These are phyloP conservation scores for Polydrusus tereticollis DNA, from an alignment of 2,888 invertebrate genomes.

Conservation along the genomic window DNA sequence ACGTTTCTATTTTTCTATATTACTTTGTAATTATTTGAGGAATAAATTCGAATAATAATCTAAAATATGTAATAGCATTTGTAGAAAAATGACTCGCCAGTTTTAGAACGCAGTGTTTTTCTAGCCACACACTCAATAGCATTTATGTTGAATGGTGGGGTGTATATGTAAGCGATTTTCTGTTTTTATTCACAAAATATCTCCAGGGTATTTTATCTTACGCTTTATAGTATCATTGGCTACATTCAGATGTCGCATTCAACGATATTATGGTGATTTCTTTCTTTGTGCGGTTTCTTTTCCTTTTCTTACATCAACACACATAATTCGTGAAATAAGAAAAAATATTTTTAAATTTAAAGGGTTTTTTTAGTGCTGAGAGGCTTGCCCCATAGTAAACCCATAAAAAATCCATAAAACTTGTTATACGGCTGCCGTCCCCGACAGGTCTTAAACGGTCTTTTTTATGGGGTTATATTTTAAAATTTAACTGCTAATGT, in stretches of 20 bases:
- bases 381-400: neutral
- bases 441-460: neutral
- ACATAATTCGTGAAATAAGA: no score
- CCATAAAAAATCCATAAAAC: neutral
- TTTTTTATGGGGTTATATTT: neutral
- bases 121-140: neutral
- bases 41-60: neutral
- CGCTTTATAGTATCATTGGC: constrained; percentile 13
- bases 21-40: neutral
- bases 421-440: neutral
- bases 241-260: constrained; percentile 17
- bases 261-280: neutral
- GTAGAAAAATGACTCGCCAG: neutral
- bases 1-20: no score
- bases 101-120: neutral
- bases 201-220: constrained; percentile 5
- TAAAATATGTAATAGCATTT: no score
- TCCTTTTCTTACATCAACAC: no score
- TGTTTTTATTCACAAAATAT: constrained; percentile 17
- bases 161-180: constrained; percentile 24
- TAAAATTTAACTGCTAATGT: neutral
- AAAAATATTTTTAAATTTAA: neutral
- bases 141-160: constrained; percentile 8
- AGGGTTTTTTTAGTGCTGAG: neutral
- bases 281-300: neutral